Conservation (phyloP, 1,140 invertebrate species). For the Sarcophaga peregrina region DNA sequence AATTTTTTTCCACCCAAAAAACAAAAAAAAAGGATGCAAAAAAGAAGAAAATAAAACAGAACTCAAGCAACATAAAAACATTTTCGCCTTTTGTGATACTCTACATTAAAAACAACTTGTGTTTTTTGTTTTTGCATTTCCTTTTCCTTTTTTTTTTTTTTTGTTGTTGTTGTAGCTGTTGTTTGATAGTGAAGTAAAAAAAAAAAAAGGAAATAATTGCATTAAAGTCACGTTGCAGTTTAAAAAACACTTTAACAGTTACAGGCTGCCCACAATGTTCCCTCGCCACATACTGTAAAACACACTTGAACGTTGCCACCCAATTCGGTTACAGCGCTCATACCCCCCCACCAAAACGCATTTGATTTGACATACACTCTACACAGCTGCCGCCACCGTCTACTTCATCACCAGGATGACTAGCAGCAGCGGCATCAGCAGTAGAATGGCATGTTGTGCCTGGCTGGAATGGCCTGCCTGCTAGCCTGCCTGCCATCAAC, state of each 20-base stretch:
- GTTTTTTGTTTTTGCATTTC: not conserved
- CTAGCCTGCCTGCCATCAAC: constrained; percentile 22
- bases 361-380: constrained; percentile 7
- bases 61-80: not conserved
- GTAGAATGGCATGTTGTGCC: not conserved
- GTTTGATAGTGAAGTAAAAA: too few relatives aligned
- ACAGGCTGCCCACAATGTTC: constrained; percentile 10
- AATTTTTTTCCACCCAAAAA: not conserved
- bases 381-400: too few relatives aligned
- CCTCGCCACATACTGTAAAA: constrained; percentile 5
- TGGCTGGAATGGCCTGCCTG: constrained; percentile 10
- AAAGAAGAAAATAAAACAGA: not conserved
- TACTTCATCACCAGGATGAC: too few relatives aligned
- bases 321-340: not conserved
- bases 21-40: not conserved
- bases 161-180: too few relatives aligned
- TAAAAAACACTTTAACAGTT: constrained; percentile 33
- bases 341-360: not conserved
- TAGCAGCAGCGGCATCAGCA: not conserved
- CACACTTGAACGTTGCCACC: not conserved
- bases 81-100: constrained; percentile 25
- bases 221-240: constrained; percentile 38
- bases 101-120: constrained; percentile 23
- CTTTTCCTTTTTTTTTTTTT: too few relatives aligned
- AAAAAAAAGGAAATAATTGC: not conserved